These are phyloP conservation scores for Cephus nigrinus DNA, from an alignment of 2,888 invertebrate species.

Conservation along the genomic window DNA sequence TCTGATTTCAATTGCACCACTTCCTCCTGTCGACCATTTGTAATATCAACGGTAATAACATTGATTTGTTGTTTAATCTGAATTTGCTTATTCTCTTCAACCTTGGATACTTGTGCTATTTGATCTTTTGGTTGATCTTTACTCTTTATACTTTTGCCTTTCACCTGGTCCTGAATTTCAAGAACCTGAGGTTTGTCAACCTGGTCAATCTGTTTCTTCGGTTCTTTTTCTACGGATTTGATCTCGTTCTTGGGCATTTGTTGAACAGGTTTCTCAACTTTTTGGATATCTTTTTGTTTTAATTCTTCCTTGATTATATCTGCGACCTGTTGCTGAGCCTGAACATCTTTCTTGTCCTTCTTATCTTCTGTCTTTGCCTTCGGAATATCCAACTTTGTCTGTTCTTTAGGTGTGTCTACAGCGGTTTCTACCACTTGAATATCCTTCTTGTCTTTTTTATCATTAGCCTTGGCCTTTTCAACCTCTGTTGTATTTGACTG, in stretches of 20 bases:
- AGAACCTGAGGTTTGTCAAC: not conserved
- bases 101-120: not conserved
- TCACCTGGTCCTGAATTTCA: slow-evolving; percentile 9
- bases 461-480: not conserved
- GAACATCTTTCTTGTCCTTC: slow-evolving; percentile 6
- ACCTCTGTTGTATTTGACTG: not conserved
- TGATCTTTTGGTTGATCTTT: slow-evolving; percentile 17
- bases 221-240: not conserved
- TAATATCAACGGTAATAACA: not conserved
- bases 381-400: slow-evolving; percentile 2
- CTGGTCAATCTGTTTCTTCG: slow-evolving; percentile 5
- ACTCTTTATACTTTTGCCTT: slow-evolving; percentile 9
- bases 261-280: not conserved
- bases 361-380: slow-evolving; percentile 12
- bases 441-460: slow-evolving; percentile 4
- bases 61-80: not conserved
- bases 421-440: not conserved
- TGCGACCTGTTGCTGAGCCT: not conserved
- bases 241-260: not conserved
- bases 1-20: slow-evolving; percentile 1
- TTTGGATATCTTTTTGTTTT: not conserved
- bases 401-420: slow-evolving; percentile 4
- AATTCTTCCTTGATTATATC: not conserved
- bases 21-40: not conserved
- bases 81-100: not conserved